A percentile compares a stretch with the other conserved stretches of the same genome.
phyloP scores from a whole-genome alignment of 2,797 vertebrate genomes.

The Mus spretus region DNA sequence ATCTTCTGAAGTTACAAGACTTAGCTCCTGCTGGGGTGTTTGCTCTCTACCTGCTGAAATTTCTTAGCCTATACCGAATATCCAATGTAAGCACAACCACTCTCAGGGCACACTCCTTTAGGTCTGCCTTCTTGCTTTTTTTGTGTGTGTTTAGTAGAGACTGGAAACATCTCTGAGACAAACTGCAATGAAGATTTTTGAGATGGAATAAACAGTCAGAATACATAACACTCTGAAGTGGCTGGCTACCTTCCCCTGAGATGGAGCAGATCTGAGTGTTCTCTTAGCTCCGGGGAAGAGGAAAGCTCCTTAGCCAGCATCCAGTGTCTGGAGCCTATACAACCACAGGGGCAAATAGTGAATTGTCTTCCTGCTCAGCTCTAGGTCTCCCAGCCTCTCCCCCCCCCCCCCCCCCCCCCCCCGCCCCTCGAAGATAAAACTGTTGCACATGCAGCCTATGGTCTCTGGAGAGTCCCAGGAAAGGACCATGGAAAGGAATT shows the following conservation, averaged over 20 bases:
- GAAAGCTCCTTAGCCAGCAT: background rate
- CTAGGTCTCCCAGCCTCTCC: background rate
- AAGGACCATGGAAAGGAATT: constrained; percentile 61
- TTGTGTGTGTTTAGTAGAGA: background rate
- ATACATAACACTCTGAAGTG: background rate
- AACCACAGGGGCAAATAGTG: background rate
- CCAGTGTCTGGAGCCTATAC: background rate
- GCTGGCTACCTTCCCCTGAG: background rate
- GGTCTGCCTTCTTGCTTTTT: background rate
- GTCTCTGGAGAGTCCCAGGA: constrained; percentile 45
- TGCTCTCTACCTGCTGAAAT: background rate
- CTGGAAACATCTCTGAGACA: background rate
- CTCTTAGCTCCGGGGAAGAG: constrained; percentile 48
- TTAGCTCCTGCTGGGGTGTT: background rate
- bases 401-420: fast-evolving
- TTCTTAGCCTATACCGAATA: background rate
- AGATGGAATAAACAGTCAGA: constrained; percentile 6
- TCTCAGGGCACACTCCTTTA: background rate
- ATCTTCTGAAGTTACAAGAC: background rate
- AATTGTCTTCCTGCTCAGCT: background rate
- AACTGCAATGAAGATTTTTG: constrained; percentile 1
- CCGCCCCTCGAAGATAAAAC: constrained; percentile 1
- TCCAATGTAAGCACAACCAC: background rate
- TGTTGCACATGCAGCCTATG: constrained; percentile 12
- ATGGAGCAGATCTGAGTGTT: background rate